Evolutionary conservation across 2,888 invertebrate species (phyloP).

Genomic region (Caenorhabditis imperialis): DNA sequence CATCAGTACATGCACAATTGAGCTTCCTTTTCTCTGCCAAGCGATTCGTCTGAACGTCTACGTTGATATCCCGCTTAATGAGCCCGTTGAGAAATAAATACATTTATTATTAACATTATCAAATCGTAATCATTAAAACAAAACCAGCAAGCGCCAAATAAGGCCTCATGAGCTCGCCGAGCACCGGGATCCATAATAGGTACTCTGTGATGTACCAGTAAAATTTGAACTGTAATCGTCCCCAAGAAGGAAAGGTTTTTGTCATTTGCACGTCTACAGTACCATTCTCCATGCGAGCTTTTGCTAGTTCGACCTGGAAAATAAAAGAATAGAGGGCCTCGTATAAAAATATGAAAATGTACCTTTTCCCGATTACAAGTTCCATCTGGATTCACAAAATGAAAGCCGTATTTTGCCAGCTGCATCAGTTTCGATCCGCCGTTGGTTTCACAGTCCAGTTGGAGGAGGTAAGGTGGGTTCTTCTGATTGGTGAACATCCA

Average conservation of each 20-base stretch:
- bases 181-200: constrained; percentile 70
- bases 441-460: constrained; percentile 77
- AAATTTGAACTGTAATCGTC: constrained; percentile 70
- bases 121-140: constrained; percentile 77
- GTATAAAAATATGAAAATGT: too few species aligned
- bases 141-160: constrained; percentile 75
- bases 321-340: too few species aligned
- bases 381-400: constrained; percentile 75
- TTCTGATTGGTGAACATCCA: constrained; percentile 77
- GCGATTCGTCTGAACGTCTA: constrained; percentile 32
- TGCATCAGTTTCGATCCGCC: constrained; percentile 76
- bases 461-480: constrained; percentile 75
- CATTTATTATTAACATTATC: too few species aligned
- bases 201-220: constrained; percentile 77
- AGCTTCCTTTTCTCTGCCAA: constrained; percentile 41
- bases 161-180: constrained; percentile 74
- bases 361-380: constrained; percentile 70
- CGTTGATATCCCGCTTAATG: constrained; percentile 13
- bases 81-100: background rate
- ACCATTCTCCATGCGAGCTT: constrained; percentile 72
- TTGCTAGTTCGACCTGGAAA: constrained; percentile 70
- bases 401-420: constrained; percentile 76
- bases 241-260: constrained; percentile 65
- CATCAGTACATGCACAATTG: constrained; percentile 22
- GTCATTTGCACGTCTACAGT: constrained; percentile 69